Evolutionary conservation across 2,888 invertebrate genomes (phyloP), one percentile per base, ranked within the genome.

Genomic region (Andrena praecox): DNA sequence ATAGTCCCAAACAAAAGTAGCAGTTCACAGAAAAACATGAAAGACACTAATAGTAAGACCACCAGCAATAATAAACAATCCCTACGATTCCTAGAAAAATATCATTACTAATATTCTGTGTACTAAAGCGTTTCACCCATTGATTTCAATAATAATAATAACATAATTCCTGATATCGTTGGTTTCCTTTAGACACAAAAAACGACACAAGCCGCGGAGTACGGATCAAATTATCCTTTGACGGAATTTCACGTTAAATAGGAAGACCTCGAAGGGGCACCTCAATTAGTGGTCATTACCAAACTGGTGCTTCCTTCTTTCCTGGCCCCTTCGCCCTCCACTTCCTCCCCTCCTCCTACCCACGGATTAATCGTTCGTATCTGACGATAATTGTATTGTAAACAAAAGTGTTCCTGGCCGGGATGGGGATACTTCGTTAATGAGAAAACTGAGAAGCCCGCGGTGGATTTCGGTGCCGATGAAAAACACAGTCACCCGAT

Each of bases 201-300:
- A 59, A 48, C 27, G 63, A 42, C 24, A 52, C 66, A 35, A 67
- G 52, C 20, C 50, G 20, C 16, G 56, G 24, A 67, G 48, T 60
- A 54, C 29, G 81, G 76, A 78, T 85, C 77, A 70, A 72, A 73
- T 42, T 85, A 66, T 76, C 73, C 63, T 85, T 80, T 84, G 70
- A 84, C 56, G 76, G 72, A 56, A 70, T 81, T 72, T 56, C 71
- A 48, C 20, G 73, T 62, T 83, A 85, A 89, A 89, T 88, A 80
- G 87, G 89, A 87, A 89, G 87, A 88, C 87, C 83, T 66, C 56
- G 80, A 86, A 80, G 85, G 77, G 80, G 80, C 86, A 77, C 69
- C 90, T 86, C 89, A 91, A 91, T 91, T 91, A 90, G 88, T 86
- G 85, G 85, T 87, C 82, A 90, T 91, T 91, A 89, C 77, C 84